phyloP scores from a whole-genome alignment of 2,113 vertebrate genomes.

The Saccopteryx bilineata region DNA sequence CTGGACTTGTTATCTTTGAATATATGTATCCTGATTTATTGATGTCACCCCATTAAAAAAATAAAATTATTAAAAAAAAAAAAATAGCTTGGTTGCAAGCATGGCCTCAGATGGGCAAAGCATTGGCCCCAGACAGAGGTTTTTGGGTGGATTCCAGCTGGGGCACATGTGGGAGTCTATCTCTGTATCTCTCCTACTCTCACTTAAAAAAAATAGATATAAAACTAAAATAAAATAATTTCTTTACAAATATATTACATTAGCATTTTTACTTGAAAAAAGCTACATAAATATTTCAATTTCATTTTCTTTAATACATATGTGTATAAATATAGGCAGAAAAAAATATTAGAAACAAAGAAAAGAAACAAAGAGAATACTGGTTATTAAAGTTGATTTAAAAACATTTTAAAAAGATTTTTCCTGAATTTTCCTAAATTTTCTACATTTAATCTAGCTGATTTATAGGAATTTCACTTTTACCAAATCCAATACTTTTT shows the following conservation, averaged over 20 bases:
- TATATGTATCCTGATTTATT: too few species aligned
- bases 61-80: too few species aligned
- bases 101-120: too few species aligned
- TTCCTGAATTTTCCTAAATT: slow-evolving; percentile 11
- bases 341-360: slow-evolving; percentile 59
- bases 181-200: too few species aligned
- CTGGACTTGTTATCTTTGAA: too few species aligned
- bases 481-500: not conserved
- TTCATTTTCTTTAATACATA: slow-evolving; percentile 14
- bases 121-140: too few species aligned
- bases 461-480: slow-evolving; percentile 15
- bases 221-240: not conserved
- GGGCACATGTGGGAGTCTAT: too few species aligned
- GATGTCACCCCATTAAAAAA: too few species aligned
- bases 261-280: slow-evolving; percentile 47
- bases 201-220: not conserved
- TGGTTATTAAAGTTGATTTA: not conserved
- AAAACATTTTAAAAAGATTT: not conserved
- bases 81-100: too few species aligned
- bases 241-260: not conserved
- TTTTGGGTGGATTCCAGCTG: too few species aligned
- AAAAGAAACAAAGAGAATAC: slow-evolving; percentile 12
- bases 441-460: not conserved
- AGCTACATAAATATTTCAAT: not conserved
- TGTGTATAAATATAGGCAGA: not conserved